Conservation (phyloP, 2,888 invertebrate genomes). For the Tetropium fuscum region DNA sequence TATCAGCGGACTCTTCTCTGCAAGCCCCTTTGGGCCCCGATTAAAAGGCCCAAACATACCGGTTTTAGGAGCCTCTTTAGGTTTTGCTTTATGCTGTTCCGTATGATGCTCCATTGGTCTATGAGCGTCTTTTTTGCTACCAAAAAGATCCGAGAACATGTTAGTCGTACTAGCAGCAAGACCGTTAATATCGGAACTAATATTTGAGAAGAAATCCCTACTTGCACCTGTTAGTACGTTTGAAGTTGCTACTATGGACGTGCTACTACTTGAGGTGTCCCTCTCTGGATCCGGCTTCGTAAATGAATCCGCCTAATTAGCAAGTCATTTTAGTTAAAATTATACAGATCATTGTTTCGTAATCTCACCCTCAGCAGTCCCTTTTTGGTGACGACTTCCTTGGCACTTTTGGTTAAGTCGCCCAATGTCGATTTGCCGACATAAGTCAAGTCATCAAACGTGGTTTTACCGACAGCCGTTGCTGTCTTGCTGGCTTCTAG, state of each 20-base stretch:
- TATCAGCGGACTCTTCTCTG: conserved; percentile 90
- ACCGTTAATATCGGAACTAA: conserved; percentile 93
- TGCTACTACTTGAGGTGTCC: conserved; percentile 71
- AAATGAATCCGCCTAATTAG: conserved; percentile 60
- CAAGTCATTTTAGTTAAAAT: background rate
- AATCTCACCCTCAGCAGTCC: conserved; percentile 79
- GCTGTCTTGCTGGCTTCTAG: conserved; percentile 90
- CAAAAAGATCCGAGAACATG: conserved; percentile 96
- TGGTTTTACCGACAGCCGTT: conserved; percentile 88
- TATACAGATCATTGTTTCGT: background rate
- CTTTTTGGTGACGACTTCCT: conserved; percentile 88
- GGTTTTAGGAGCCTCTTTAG: conserved; percentile 60
- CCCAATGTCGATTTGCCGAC: conserved; percentile 92
- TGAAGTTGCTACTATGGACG: conserved; percentile 74
- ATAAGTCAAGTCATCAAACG: conserved; percentile 88
- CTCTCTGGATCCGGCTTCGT: conserved; percentile 65
- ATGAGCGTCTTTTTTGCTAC: conserved; percentile 70
- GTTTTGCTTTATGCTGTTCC: conserved; percentile 61
- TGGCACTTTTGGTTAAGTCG: conserved; percentile 91
- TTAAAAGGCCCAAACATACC: conserved; percentile 82
- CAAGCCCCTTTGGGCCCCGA: conserved; percentile 83
- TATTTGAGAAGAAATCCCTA: conserved; percentile 88
- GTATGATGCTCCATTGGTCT: conserved; percentile 52
- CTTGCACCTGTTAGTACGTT: conserved; percentile 75
- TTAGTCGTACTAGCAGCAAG: conserved; percentile 92